Base-by-base conservation (phyloP, 2,888 invertebrate genomes). In the Scelioninae gen. 1 region DNA sequence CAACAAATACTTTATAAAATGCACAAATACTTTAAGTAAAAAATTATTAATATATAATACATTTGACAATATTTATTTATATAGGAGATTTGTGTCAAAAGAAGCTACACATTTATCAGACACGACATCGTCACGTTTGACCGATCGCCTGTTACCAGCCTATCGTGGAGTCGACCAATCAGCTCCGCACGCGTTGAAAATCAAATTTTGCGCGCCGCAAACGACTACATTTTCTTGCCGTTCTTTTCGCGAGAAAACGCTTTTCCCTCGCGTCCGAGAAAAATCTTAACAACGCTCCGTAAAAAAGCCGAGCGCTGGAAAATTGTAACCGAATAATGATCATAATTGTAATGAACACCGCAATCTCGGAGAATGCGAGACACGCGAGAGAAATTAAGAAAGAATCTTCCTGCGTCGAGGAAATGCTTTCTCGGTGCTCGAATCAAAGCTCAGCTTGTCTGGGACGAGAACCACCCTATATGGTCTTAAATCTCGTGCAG, bases 401-500 rank as follows among this genome's bases (percentile, higher is more conserved):
- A 38, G 62, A 75, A 76, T 74, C 45, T 49, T 40, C 9, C 16
- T 38, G 45, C 13, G 3, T 56, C 34, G 53, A 43, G 63, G 51
- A 72, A 65, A 60, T 51, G 74, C 23, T 32, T 40, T 5, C 34
- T 29, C 47, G 47, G 55, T 38, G 43, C 32, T 43, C 43, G 53
- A 68, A 60, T 66, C 68, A 68, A 77, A 75, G 62, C 72, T 53
- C 32, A 11, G 16, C n/a, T 15, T 45, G 13, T 45, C 16, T 11
- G 53, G 55, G 23, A 51, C 83, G 88, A 77, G 77, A 84, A n/a
- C n/a, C 72, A 43, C 87, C 87, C 88, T 43, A 60, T 86, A 84
- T 85, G 86, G 85, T 69, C 86, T 85, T 89, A 89, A 89, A 89
- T 87, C 83, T 85, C 74, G 71, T 66, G 65, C 76, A 43, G 66